Evolutionary conservation across 2,113 vertebrate species (phyloP).

Genomic region (Hypanus sabinus): DNA sequence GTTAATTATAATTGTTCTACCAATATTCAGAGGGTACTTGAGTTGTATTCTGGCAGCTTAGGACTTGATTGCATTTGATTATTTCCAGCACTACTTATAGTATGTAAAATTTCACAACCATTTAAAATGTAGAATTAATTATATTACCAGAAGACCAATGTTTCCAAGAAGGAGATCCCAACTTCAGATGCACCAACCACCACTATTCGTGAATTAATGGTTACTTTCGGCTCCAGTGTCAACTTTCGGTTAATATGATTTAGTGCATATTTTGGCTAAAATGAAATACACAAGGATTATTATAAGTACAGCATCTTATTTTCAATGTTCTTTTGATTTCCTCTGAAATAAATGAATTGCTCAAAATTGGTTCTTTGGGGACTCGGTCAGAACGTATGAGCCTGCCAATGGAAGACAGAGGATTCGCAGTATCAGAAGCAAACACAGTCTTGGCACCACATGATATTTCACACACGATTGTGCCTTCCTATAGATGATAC

Average conservation of each 20-base stretch:
- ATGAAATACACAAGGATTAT: constrained; percentile 39
- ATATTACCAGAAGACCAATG: constrained; percentile 69
- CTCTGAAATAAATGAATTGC: background rate
- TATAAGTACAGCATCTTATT: background rate
- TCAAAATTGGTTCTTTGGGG: background rate
- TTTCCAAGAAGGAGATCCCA: constrained; percentile 79
- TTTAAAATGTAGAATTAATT: constrained; percentile 50
- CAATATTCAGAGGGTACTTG: background rate
- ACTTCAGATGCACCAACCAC: constrained; percentile 85
- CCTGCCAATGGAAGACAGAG: background rate
- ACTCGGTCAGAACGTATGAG: background rate
- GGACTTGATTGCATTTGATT: background rate
- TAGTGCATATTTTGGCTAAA: constrained; percentile 68
- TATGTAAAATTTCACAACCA: background rate
- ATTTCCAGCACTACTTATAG: background rate
- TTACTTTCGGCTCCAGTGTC: constrained; percentile 71
- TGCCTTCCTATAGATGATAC: background rate
- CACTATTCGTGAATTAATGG: constrained; percentile 74
- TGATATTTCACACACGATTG: background rate
- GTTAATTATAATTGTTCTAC: background rate
- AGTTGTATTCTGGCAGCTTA: background rate
- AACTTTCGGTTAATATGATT: constrained; percentile 80
- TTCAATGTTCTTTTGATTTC: background rate
- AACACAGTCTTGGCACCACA: background rate
- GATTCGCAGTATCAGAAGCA: background rate